Conservation (phyloP, 2,888 invertebrate species). For the Cremastinae sp. region DNA sequence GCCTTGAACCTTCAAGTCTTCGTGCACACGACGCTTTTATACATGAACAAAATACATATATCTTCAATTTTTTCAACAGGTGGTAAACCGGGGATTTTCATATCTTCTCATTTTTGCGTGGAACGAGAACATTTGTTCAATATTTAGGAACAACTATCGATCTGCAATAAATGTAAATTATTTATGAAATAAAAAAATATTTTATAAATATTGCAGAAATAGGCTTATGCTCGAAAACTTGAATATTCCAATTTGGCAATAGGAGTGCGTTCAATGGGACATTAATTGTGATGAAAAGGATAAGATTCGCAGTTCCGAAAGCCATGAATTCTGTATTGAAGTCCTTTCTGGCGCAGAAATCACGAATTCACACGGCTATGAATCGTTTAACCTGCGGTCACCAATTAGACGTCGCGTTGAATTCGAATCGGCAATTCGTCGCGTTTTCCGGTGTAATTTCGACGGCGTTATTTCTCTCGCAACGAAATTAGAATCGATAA, state of each 20-base stretch:
- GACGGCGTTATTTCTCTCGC: no score
- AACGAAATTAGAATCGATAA: no score
- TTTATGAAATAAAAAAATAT: no score
- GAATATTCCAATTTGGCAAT: no score
- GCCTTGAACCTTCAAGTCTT: conserved; percentile 35
- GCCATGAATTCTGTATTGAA: neutral
- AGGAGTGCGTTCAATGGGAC: neutral
- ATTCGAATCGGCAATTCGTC: conserved; percentile 12
- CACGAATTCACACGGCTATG: conserved; percentile 5
- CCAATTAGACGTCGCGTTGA: conserved; percentile 6
- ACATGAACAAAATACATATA: neutral
- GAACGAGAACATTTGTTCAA: neutral
- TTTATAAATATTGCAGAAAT: no score
- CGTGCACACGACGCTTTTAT: neutral
- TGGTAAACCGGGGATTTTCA: conserved; percentile 28
- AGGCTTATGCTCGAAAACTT: no score
- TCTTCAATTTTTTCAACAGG: conserved; percentile 52
- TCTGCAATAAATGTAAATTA: no score
- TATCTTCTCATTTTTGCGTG: neutral
- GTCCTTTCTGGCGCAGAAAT: neutral
- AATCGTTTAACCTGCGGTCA: conserved; percentile 19
- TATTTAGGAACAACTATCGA: no score
- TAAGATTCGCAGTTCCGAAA: neutral
- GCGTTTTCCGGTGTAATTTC: neutral
- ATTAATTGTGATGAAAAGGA: neutral